phyloP scores from a whole-genome alignment of 2,797 vertebrate species.

The Myotis pilosus region DNA sequence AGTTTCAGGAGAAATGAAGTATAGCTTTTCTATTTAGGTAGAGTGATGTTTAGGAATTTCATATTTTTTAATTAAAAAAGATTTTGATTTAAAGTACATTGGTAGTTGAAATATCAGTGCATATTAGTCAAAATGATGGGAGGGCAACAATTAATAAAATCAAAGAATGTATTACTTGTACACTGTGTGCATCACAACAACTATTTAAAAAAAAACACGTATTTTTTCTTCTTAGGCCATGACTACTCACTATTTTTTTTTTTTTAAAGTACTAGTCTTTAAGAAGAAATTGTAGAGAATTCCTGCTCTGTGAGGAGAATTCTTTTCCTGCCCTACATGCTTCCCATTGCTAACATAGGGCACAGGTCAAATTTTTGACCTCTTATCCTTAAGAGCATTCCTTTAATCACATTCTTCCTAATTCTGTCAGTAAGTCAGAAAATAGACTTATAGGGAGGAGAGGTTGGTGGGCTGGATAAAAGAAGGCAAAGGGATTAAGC shows the following conservation, averaged over 20 bases:
- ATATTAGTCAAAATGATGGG: neutral
- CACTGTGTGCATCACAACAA: neutral
- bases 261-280: neutral
- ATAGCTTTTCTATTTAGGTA: neutral
- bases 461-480: neutral
- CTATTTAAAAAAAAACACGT: neutral
- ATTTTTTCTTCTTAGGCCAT: neutral
- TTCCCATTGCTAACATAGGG: neutral
- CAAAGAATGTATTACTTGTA: neutral
- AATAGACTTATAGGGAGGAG: neutral
- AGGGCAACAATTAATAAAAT: neutral
- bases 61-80: neutral
- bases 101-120: constrained; percentile 12
- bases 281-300: neutral
- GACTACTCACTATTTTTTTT: neutral
- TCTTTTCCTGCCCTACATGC: neutral
- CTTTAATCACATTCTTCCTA: constrained; percentile 4
- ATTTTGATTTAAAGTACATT: neutral
- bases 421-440: neutral
- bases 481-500: neutral
- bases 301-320: neutral
- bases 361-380: neutral
- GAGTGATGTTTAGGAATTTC: neutral
- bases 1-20: neutral
- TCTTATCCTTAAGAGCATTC: neutral